These are phyloP conservation scores for Campoplex nolae DNA, from an alignment of 2,888 invertebrate genomes.

Conservation along the genomic window DNA sequence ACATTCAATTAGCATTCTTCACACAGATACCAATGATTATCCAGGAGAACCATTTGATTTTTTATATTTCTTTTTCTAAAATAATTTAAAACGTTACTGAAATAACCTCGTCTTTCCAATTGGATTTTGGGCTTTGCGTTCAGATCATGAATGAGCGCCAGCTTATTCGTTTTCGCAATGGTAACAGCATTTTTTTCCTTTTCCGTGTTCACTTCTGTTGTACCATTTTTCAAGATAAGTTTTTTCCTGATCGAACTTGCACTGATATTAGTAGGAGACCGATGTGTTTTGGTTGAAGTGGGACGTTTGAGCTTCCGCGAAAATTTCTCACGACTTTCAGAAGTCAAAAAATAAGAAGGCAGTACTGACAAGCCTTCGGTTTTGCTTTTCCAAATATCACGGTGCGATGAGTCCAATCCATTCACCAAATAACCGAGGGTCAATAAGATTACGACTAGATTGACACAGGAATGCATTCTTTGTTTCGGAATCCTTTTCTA, in stretches of 20 bases:
- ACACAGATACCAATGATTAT: background rate
- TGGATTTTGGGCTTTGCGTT: conserved; percentile 27
- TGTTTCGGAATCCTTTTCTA: background rate
- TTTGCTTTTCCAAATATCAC: conserved; percentile 20
- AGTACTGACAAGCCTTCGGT: background rate
- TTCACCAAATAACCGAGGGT: conserved; percentile 66
- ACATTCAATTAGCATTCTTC: background rate
- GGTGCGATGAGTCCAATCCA: conserved; percentile 60
- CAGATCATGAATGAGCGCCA: conserved; percentile 60
- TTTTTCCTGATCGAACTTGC: conserved; percentile 3
- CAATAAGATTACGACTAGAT: conserved; percentile 77
- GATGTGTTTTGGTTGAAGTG: conserved; percentile 32
- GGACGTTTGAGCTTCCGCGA: conserved; percentile 38
- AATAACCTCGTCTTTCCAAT: conserved; percentile 62
- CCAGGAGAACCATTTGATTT: background rate
- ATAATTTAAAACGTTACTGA: background rate
- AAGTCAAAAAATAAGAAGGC: background rate
- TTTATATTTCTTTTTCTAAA: background rate
- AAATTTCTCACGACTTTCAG: conserved; percentile 19
- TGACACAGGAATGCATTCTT: conserved; percentile 75
- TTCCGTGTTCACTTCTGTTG: background rate
- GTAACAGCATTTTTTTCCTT: conserved; percentile 1
- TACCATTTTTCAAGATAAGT: conserved; percentile 20
- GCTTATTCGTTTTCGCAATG: conserved; percentile 53
- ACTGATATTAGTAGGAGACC: conserved; percentile 7